Percentiles rank a stretch among this genome's conserved stretches.
These are phyloP conservation scores for Camelus bactrianus DNA, from an alignment of 2,113 vertebrate species.

Conservation along the genomic window DNA sequence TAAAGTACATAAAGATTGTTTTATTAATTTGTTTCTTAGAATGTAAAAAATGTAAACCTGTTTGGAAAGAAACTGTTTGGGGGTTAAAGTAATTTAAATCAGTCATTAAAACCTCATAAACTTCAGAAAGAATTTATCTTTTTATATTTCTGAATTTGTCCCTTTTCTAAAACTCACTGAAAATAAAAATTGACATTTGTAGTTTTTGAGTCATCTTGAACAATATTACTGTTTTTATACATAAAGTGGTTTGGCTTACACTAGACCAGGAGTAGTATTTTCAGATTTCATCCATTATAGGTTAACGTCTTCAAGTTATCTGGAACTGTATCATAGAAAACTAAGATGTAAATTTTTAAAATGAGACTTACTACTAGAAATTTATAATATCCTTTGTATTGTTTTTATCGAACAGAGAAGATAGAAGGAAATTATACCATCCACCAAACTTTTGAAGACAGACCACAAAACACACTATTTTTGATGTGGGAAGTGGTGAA, in stretches of 20 bases:
- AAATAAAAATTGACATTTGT: conserved; percentile 49
- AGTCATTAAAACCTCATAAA: conserved; percentile 1
- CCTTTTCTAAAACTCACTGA: conserved; percentile 20
- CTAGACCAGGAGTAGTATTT: not conserved
- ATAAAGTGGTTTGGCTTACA: conserved; percentile 26
- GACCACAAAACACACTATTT: conserved; percentile 19
- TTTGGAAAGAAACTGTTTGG: conserved; percentile 39
- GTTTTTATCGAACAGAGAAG: not conserved
- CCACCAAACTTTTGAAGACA: conserved; percentile 37
- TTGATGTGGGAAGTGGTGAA: conserved; percentile 19
- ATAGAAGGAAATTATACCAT: not conserved
- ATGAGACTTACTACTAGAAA: conserved; percentile 18
- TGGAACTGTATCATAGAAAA: conserved; percentile 28
- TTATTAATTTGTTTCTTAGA: not conserved
- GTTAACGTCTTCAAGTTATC: conserved; percentile 1
- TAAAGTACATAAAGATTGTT: conserved; percentile 11
- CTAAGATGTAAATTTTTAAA: conserved; percentile 43
- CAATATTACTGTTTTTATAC: not conserved
- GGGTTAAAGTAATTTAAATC: conserved; percentile 29
- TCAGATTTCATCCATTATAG: not conserved
- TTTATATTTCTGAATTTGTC: conserved; percentile 39
- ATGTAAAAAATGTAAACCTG: conserved; percentile 39
- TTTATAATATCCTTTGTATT: conserved; percentile 18
- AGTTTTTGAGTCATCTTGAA: conserved; percentile 53
- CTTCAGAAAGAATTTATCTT: conserved; percentile 3